Conservation (phyloP, 2,113 vertebrate species). For the Sphyrna mokarran region DNA sequence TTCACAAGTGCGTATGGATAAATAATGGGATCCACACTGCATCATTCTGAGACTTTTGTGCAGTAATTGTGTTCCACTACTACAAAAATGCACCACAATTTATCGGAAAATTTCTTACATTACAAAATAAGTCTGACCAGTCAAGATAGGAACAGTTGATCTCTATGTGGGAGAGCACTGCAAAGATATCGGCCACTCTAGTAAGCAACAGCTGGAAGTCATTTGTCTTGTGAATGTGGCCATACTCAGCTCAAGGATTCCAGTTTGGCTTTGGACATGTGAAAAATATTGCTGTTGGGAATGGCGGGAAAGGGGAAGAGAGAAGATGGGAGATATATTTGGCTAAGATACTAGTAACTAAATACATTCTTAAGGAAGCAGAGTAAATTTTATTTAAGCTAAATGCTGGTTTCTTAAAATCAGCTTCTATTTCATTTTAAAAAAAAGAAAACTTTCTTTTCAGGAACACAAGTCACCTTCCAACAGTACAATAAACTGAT, state of each 20-base stretch:
- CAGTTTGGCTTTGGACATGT: neutral
- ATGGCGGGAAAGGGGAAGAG: neutral
- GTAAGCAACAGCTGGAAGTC: conserved; percentile 16
- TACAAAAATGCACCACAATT: neutral
- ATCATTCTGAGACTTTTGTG: neutral
- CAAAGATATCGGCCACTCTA: neutral
- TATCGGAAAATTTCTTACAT: neutral
- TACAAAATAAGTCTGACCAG: neutral
- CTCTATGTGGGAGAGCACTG: neutral
- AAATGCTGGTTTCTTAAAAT: neutral
- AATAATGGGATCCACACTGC: neutral
- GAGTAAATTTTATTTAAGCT: neutral
- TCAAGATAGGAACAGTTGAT: neutral
- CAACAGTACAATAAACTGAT: neutral
- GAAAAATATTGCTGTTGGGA: neutral
- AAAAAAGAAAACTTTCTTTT: neutral
- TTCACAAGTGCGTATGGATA: neutral
- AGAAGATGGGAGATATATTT: neutral
- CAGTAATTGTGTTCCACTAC: neutral
- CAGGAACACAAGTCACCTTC: neutral
- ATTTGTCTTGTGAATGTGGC: neutral
- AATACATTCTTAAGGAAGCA: neutral
- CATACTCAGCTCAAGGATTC: neutral
- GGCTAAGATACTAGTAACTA: neutral
- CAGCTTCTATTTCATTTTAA: neutral